Base-by-base conservation (phyloP, 2,797 vertebrate genomes). In the Limnodromus scolopaceus region DNA sequence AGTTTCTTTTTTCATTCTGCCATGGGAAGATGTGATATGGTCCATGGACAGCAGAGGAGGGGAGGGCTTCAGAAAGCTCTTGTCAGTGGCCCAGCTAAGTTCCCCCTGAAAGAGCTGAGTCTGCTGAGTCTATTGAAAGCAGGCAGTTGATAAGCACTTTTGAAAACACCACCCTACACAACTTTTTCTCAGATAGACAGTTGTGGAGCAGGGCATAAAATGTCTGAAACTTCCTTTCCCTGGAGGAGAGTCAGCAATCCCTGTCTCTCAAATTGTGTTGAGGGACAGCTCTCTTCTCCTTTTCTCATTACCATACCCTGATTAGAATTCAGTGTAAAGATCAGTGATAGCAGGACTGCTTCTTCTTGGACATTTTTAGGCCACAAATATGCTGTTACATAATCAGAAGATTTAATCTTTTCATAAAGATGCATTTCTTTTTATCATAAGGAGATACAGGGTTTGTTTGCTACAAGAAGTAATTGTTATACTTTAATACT, bases 271-370 rank as follows among this genome's bases (percentile, higher is more conserved):
- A 54, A 65, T 30, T n/a, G 64, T 41, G 19, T 4, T 45, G 93
- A 83, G 30, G 20, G 60, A 74, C 86, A 71, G 71, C 53, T 46
- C 46, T 38, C 66, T 70, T 34, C 55, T 87, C n/a, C 65, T 76
- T 77, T 66, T 87, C 69, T 90, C 54, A 4, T 78, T 93, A 88
- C 49, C 32, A 48, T 68, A 81, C 27, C 45, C 79, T 94, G 76
- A 83, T 79, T 79, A 89, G 91, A 96, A 97, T 95, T 95, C 66
- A 89, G 45, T 66, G 61, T 57, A 83, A 89, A 96, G 86, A 87
- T 83, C 43, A 85, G 54, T 27, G 55, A 71, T 78, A 76, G 53
- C 39, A 43, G 51, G 60, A 79, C 71, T 77, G 41, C 38, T 81
- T 89, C 84, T 77, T 69, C 32, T 46, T 96, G 85, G 68, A 75